Evolutionary conservation across 64 coral and sea anemone species (phyloP).

Genomic region (Cladopsammia gracilis): DNA sequence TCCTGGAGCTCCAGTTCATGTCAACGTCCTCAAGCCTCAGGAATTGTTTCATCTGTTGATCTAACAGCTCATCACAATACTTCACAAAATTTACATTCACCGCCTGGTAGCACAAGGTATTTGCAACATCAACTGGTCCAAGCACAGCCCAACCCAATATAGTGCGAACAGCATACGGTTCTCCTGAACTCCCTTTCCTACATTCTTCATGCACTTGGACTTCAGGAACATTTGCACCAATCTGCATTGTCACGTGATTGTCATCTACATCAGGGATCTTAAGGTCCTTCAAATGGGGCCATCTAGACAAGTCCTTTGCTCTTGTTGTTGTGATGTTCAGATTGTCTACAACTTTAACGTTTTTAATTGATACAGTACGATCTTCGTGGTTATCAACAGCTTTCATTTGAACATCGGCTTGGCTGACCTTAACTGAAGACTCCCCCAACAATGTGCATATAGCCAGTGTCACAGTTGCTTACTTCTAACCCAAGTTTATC

Average conservation of each 20-base stretch:
- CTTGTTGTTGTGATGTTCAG: slow-evolving; percentile 46
- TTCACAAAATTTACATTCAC: slow-evolving; percentile 49
- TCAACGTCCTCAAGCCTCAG: too few relatives aligned
- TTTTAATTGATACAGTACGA: neutral
- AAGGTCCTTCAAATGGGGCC: neutral
- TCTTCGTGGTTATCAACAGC: neutral
- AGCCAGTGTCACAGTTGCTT: neutral
- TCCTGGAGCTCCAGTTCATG: too few relatives aligned
- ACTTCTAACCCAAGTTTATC: neutral
- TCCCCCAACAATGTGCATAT: slow-evolving; percentile 42
- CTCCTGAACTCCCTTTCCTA: too few relatives aligned
- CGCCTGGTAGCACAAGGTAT: neutral
- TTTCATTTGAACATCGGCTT: neutral
- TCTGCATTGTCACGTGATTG: slow-evolving; percentile 4
- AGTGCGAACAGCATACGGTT: too few relatives aligned
- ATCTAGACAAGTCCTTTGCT: neutral
- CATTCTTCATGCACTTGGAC: neutral
- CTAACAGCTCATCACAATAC: slow-evolving; percentile 5
- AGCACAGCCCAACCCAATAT: slow-evolving; percentile 63
- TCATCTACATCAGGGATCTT: neutral
- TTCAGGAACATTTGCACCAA: slow-evolving; percentile 32
- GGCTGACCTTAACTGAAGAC: neutral
- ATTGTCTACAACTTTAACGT: slow-evolving; percentile 52
- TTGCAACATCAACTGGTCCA: too few relatives aligned
- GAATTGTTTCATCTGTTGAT: too few relatives aligned